Evolutionary conservation across 2,113 vertebrate species (phyloP).

Genomic region (Tringa solitaria): DNA sequence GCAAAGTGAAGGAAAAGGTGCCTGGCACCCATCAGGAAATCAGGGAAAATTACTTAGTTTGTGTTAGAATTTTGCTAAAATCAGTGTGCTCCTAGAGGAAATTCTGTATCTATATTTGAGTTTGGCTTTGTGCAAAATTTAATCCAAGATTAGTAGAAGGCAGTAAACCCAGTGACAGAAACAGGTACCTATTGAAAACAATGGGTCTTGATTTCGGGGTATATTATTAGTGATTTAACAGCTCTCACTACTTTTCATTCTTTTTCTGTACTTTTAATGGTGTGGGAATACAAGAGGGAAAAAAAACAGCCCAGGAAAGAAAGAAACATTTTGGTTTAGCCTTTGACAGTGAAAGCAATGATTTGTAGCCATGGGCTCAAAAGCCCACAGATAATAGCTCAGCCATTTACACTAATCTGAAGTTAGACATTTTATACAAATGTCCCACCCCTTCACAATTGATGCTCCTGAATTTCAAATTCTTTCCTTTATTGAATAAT

Average conservation of each 20-base stretch:
- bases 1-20: not conserved
- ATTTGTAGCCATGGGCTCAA: not conserved
- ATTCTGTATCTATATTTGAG: not conserved
- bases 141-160: not conserved
- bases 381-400: not conserved
- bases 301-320: not conserved
- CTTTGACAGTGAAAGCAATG: not conserved
- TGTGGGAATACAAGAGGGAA: not conserved
- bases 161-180: not conserved
- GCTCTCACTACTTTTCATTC: not conserved
- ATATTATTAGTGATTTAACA: not conserved
- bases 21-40: accelerated
- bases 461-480: not conserved
- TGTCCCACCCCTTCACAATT: not conserved
- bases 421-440: not conserved
- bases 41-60: not conserved
- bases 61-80: not conserved
- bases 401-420: not conserved
- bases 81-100: not conserved
- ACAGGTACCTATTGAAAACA: not conserved
- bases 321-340: not conserved
- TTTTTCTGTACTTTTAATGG: not conserved
- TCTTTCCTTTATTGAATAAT: not conserved
- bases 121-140: not conserved
- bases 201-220: not conserved